phyloP scores from a whole-genome alignment of 2,888 invertebrate species.

The Hyalella azteca region DNA sequence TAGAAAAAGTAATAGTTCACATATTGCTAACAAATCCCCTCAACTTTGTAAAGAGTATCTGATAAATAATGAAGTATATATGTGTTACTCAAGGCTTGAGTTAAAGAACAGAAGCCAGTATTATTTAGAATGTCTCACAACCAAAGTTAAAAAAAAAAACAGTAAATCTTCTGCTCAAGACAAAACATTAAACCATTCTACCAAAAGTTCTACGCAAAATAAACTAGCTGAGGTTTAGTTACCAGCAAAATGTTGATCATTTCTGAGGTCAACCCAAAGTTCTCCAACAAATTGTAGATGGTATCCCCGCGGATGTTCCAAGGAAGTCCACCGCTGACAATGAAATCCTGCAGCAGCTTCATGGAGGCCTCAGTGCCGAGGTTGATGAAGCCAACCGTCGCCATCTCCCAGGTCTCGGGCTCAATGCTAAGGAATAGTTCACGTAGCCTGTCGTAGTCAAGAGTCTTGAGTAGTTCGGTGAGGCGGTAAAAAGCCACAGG shows the following conservation, averaged over 20 bases:
- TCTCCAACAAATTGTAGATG: constrained; percentile 15
- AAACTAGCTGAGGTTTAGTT: too few species aligned
- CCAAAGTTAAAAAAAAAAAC: background rate
- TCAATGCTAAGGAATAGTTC: background rate
- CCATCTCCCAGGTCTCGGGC: background rate
- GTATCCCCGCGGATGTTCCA: background rate
- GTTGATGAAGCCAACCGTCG: background rate
- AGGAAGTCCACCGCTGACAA: background rate
- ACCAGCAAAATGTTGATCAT: background rate
- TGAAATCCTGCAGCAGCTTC: constrained; percentile 4
- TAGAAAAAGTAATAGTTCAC: background rate
- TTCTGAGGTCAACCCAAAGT: background rate
- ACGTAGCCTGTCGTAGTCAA: background rate
- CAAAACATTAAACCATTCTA: background rate
- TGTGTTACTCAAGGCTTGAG: too few species aligned
- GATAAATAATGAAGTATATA: too few species aligned
- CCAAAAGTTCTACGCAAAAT: background rate
- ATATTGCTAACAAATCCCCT: too few species aligned
- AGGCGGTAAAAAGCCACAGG: constrained; percentile 27
- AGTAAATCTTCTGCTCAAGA: background rate
- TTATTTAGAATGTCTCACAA: too few species aligned
- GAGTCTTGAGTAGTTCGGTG: background rate
- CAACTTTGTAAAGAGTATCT: too few species aligned
- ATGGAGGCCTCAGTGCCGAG: constrained; percentile 8
- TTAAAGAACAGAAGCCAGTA: too few species aligned